A percentile compares a stretch with the other conserved stretches of the same genome.
Conservation (phyloP, 2,113 vertebrate genomes). For the Callopanchax toddi region DNA sequence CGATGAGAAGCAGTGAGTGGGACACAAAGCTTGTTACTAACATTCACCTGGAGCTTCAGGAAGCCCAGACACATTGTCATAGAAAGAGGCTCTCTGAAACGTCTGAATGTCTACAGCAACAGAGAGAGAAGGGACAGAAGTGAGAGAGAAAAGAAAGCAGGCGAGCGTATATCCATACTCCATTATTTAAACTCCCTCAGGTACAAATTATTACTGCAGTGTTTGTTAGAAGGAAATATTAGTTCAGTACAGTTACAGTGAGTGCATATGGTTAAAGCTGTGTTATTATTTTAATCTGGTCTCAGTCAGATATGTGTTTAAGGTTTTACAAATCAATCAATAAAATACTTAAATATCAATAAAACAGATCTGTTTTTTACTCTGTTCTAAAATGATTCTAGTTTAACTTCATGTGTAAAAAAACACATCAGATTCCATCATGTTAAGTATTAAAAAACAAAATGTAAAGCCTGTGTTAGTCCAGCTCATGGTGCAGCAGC, state of each 20-base stretch:
- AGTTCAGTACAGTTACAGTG: slow-evolving; percentile 4
- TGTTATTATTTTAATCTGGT: slow-evolving; percentile 13
- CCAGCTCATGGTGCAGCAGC: too few relatives aligned
- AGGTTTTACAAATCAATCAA: not conserved
- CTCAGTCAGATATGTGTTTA: slow-evolving; percentile 1
- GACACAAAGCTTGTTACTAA: slow-evolving; percentile 42
- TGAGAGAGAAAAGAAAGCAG: slow-evolving; percentile 71
- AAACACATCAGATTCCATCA: too few relatives aligned
- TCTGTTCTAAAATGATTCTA: too few relatives aligned
- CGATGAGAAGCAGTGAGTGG: slow-evolving; percentile 26
- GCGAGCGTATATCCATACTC: slow-evolving; percentile 12
- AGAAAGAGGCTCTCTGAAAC: slow-evolving; percentile 99
- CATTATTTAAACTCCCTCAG: not conserved
- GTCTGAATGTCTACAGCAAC: slow-evolving; percentile 95
- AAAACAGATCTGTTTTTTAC: too few relatives aligned
- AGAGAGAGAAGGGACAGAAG: slow-evolving; percentile 65
- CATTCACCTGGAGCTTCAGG: slow-evolving; percentile 96
- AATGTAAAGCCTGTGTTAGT: too few relatives aligned
- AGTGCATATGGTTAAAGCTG: slow-evolving; percentile 13
- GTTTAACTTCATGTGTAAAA: too few relatives aligned
- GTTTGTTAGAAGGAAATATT: slow-evolving; percentile 29
- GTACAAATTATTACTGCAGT: not conserved
- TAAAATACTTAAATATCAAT: too few relatives aligned
- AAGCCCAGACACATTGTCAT: slow-evolving; percentile 98
- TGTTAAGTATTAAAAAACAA: too few relatives aligned